Conservation (phyloP, 2,888 invertebrate genomes). For the Cantharis rufa region DNA sequence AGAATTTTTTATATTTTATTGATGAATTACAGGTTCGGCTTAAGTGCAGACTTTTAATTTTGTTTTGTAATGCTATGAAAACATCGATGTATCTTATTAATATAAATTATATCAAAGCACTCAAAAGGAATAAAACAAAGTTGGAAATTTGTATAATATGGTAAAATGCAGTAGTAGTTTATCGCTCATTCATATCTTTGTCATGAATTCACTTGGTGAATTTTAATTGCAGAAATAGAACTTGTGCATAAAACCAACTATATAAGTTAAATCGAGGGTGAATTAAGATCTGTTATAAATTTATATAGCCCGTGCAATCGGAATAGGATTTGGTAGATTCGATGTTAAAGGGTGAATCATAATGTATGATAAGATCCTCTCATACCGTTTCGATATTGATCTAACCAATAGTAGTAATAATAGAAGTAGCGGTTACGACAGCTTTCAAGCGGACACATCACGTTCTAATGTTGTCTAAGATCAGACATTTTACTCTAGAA, state of each 20-base stretch:
- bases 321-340: neutral
- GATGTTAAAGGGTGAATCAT: neutral
- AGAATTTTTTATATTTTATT: too few relatives aligned
- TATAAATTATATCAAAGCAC: too few relatives aligned
- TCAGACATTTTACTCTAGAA: slow-evolving; percentile 19
- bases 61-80: too few relatives aligned
- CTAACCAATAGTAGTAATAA: slow-evolving; percentile 11
- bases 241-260: neutral
- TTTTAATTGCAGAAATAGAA: neutral
- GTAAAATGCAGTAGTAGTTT: neutral
- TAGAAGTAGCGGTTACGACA: slow-evolving; percentile 21
- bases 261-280: neutral
- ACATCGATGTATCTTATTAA: too few relatives aligned
- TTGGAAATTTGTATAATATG: too few relatives aligned
- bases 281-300: neutral
- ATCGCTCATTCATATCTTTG: neutral
- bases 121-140: too few relatives aligned
- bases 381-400: slow-evolving; percentile 6
- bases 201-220: neutral
- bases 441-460: slow-evolving; percentile 20
- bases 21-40: too few relatives aligned
- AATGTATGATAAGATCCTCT: neutral
- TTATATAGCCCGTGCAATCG: neutral
- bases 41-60: too few relatives aligned
- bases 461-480: slow-evolving; percentile 24